These are phyloP conservation scores for Saturnia japonica DNA, from an alignment of 2,888 invertebrate species.

Conservation along the genomic window DNA sequence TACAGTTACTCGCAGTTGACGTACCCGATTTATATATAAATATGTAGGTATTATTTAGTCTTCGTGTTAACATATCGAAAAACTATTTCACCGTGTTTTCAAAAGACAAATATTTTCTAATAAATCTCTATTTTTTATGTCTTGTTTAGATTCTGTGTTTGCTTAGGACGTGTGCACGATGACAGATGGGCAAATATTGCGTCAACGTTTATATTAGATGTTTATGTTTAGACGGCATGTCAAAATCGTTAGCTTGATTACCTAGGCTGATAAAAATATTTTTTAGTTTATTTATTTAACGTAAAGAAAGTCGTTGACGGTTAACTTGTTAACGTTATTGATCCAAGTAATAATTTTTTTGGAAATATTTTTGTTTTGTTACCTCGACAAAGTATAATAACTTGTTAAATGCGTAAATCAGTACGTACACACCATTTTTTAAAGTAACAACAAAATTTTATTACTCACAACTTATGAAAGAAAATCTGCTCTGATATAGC, in stretches of 20 bases:
- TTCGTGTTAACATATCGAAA: too few relatives aligned
- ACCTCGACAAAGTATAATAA: too few relatives aligned
- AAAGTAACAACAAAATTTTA: not conserved
- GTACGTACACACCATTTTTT: not conserved
- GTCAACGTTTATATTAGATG: not conserved
- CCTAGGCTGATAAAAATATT: not conserved
- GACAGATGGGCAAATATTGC: slow-evolving; percentile 1
- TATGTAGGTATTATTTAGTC: too few relatives aligned
- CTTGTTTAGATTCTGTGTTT: not conserved
- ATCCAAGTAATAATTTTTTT: too few relatives aligned
- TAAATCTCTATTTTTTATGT: not conserved
- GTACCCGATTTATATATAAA: too few relatives aligned
- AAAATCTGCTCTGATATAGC: not conserved
- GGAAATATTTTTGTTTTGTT: too few relatives aligned
- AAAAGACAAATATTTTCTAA: not conserved
- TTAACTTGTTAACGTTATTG: too few relatives aligned
- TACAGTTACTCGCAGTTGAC: too few relatives aligned
- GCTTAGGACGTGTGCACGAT: slow-evolving; percentile 11
- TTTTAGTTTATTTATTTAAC: not conserved
- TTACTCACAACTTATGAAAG: not conserved
- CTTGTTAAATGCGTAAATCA: too few relatives aligned
- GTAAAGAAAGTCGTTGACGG: too few relatives aligned
- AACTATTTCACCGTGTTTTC: not conserved
- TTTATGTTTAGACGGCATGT: not conserved
- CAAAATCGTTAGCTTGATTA: not conserved